These are phyloP conservation scores for Panthera uncia DNA, from an alignment of 2,113 vertebrate species.

Conservation along the genomic window DNA sequence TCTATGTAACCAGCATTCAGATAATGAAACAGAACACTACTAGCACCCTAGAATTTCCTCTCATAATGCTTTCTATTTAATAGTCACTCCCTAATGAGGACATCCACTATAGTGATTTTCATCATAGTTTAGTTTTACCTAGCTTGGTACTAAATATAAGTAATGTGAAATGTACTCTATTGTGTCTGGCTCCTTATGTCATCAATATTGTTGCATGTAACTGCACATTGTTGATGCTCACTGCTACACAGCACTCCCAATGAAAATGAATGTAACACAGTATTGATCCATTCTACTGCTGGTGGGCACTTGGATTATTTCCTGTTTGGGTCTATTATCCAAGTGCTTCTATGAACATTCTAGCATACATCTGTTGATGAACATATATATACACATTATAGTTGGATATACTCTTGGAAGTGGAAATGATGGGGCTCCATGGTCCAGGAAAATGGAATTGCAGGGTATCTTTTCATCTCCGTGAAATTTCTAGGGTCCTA, in stretches of 20 bases:
- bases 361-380: constrained; percentile 6
- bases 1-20: not conserved
- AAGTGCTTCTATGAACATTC: constrained; percentile 17
- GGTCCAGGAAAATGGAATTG: not conserved
- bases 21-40: constrained; percentile 23
- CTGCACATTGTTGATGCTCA: not conserved
- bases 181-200: not conserved
- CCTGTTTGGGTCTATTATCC: not conserved
- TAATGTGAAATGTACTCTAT: constrained; percentile 6
- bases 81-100: not conserved
- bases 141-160: constrained; percentile 21
- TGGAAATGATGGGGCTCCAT: not conserved
- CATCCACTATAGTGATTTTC: not conserved
- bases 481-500: not conserved
- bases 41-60: not conserved
- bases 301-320: constrained; percentile 9
- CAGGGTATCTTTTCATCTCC: not conserved
- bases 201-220: not conserved
- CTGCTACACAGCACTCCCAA: not conserved
- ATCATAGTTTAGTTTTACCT: constrained; percentile 10
- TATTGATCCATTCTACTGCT: constrained; percentile 10
- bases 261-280: not conserved
- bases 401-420: not conserved
- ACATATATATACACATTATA: constrained; percentile 3
- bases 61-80: constrained; percentile 5